These are phyloP conservation scores for Empis stercorea DNA, from an alignment of 2,888 invertebrate genomes.

Conservation along the genomic window DNA sequence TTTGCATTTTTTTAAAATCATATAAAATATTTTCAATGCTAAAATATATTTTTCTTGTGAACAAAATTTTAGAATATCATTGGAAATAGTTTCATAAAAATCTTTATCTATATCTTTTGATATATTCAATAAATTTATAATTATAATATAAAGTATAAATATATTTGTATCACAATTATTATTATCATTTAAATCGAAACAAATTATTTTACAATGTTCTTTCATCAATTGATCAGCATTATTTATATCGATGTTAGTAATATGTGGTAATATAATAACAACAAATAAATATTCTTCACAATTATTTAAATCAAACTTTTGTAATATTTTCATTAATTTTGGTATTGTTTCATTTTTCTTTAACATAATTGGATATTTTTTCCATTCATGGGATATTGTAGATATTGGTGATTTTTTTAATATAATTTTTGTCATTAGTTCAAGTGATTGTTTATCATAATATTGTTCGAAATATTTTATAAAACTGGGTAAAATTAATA, in stretches of 20 bases:
- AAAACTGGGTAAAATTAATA: conserved; percentile 55
- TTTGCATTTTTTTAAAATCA: conserved; percentile 36
- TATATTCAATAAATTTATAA: background rate
- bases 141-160: background rate
- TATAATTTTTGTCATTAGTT: conserved; percentile 52
- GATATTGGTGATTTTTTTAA: conserved; percentile 51
- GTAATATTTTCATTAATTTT: background rate
- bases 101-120: background rate
- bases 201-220: no score
- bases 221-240: conserved; percentile 14
- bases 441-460: conserved; percentile 43
- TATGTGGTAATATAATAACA: background rate
- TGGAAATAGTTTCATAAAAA: background rate
- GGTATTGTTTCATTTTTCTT: conserved; percentile 20
- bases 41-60: conserved; percentile 30
- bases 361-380: conserved; percentile 51
- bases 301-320: background rate
- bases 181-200: no score
- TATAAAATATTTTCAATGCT: conserved; percentile 42
- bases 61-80: background rate
- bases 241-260: conserved; percentile 5
- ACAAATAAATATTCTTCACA: background rate
- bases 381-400: conserved; percentile 48
- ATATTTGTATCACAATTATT: background rate
- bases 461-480: conserved; percentile 45